Evolutionary conservation across 1,140 invertebrate genomes (phyloP).

Genomic region (Eubasilissa regina): DNA sequence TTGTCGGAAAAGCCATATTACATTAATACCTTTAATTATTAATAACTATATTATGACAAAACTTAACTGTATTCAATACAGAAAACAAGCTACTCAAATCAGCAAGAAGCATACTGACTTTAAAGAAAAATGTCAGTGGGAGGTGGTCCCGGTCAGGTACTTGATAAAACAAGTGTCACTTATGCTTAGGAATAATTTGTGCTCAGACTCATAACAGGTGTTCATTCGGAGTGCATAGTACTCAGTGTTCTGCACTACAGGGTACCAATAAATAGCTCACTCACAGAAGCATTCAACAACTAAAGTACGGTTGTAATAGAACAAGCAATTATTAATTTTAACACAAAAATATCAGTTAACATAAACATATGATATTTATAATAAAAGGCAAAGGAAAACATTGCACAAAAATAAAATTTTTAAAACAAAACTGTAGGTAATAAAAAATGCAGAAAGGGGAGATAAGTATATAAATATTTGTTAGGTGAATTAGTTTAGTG

Average conservation of each 20-base stretch:
- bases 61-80: background rate
- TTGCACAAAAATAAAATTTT: background rate
- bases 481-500: constrained; percentile 5
- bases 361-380: background rate
- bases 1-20: background rate
- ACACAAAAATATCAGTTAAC: too few relatives aligned
- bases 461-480: background rate
- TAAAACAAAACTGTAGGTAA: background rate
- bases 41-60: background rate
- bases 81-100: constrained; percentile 11
- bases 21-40: background rate
- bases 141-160: constrained; percentile 5
- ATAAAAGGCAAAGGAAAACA: background rate
- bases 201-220: constrained; percentile 51
- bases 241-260: too few relatives aligned
- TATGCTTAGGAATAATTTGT: constrained; percentile 47
- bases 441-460: constrained; percentile 5
- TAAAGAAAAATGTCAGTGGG: constrained; percentile 42
- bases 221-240: background rate
- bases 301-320: background rate
- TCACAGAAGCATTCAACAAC: too few relatives aligned
- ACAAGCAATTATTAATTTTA: background rate
- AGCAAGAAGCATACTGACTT: constrained; percentile 14
- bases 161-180: constrained; percentile 43
- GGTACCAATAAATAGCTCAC: too few relatives aligned